Base-by-base conservation (phyloP, 92 coral and sea anemone genomes). In the Zoanthus solanderi region DNA sequence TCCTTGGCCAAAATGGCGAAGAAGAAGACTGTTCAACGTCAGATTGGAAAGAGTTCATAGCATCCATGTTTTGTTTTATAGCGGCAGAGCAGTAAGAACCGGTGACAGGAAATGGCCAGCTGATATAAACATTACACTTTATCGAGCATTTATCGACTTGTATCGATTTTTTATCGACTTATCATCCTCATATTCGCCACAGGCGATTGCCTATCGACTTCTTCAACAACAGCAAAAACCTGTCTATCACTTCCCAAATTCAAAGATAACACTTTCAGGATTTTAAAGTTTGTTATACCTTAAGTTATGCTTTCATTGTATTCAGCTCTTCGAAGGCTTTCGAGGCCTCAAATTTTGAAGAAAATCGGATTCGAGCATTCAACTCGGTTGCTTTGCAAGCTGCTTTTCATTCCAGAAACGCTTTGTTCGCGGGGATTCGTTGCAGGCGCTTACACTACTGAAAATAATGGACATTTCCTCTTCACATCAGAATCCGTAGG, bases 401-500 rank as follows among this genome's bases (percentile, higher is more conserved):
- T 50, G 56, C 56, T 50, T 53, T 86, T 85, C 84, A 75, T 72
- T 52, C 74, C 78, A 77, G 61, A 89, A 45, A 67, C 68, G 68
- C 47, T 56, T 1, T 60, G 72, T 76, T 75, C 87, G 63, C 58
- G 85, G 80, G 88, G 91, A n/a, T 87, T 72, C 77, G 92, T 94
- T n/a, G 83, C 92, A 5, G 96, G 94, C 0, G 90, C 94, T 13
- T 89, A 91, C 75, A 90, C 94, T 48, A 83, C 95, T 9, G 84
- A 87, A 75, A 91, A 94, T 48, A 84, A 91, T 3, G 89, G 89
- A 81, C 85, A 88, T 78, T 95, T 95, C 75, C 94, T 95, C 50
- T 95, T 95, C 91, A 95, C 98, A 12, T 95, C 98, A 3, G 98
- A 95, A 83, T 95, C 98, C 16, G 98, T 95, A 67, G 92, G 90